These are phyloP conservation scores for Pteruthius melanotis DNA, from an alignment of 2,113 vertebrate genomes.

Conservation along the genomic window DNA sequence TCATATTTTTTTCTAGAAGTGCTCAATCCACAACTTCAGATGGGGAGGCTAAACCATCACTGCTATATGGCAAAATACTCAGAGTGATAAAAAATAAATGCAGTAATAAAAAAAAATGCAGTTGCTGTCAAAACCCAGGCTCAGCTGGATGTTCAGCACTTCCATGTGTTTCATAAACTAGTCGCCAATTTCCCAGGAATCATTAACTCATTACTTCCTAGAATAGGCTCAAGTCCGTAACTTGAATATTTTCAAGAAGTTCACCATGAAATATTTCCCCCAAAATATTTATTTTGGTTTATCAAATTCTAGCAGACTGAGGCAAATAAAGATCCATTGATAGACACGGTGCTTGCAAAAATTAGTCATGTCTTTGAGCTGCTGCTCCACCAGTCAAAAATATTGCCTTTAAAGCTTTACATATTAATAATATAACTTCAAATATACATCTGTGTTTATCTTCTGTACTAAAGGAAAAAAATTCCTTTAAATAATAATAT, in stretches of 20 bases:
- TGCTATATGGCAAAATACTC: not conserved
- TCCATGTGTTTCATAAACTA: not conserved
- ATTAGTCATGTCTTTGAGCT: not conserved
- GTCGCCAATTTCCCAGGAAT: not conserved
- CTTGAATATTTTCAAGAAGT: not conserved
- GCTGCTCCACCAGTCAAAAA: not conserved
- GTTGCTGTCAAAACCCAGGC: not conserved
- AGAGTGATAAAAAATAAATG: not conserved
- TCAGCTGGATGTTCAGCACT: not conserved
- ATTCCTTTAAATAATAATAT: not conserved
- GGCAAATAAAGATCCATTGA: not conserved
- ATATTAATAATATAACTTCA: not conserved
- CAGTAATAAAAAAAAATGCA: not conserved
- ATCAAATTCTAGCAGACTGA: not conserved
- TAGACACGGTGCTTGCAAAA: not conserved
- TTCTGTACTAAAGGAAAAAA: not conserved
- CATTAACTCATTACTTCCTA: not conserved
- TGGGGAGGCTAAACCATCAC: not conserved
- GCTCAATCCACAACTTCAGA: not conserved
- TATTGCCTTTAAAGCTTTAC: not conserved
- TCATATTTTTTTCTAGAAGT: not conserved
- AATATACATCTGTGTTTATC: constrained; percentile 6
- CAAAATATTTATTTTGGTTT: not conserved
- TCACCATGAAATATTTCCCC: not conserved
- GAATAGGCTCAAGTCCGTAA: not conserved